Percentiles rank a stretch among this genome's conserved stretches.
Evolutionary conservation across 2,113 vertebrate species (phyloP).

Genomic region (Amazona guildingii): DNA sequence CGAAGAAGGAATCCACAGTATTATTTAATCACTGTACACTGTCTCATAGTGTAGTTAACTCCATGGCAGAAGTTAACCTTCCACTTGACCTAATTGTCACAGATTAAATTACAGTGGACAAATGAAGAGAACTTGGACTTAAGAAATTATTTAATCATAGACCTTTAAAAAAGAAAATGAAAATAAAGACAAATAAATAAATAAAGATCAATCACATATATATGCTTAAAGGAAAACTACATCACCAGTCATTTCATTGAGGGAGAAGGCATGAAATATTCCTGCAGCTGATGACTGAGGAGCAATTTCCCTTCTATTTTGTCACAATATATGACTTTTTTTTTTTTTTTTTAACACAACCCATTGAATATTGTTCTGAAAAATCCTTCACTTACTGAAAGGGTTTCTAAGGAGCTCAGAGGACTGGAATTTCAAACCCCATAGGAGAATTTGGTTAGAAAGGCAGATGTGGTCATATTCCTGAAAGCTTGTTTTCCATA

Average conservation of each 20-base stretch:
- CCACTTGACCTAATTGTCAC: neutral
- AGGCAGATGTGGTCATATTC: slow-evolving; percentile 44
- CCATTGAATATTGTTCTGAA: slow-evolving; percentile 6
- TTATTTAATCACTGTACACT: neutral
- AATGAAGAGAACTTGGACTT: neutral
- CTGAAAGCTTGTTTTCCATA: slow-evolving; percentile 37
- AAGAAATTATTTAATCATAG: neutral
- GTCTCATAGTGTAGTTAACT: neutral
- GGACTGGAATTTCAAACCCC: slow-evolving; percentile 44
- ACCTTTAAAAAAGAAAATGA: neutral
- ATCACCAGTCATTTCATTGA: neutral
- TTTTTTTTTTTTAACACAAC: neutral
- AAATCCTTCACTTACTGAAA: slow-evolving; percentile 27
- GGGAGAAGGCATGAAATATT: neutral
- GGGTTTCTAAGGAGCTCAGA: slow-evolving; percentile 33
- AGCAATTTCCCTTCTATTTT: neutral
- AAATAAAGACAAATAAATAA: neutral
- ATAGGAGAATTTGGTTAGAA: slow-evolving; percentile 4
- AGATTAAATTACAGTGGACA: neutral
- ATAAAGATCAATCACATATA: neutral
- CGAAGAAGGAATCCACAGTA: neutral
- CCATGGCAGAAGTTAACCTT: neutral
- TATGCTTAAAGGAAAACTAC: neutral
- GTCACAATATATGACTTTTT: neutral
- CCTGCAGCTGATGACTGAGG: neutral